Percentiles rank a stretch among this genome's conserved stretches.
Evolutionary conservation across 2,113 vertebrate species (phyloP).

Genomic region (Capreolus pygargus): DNA sequence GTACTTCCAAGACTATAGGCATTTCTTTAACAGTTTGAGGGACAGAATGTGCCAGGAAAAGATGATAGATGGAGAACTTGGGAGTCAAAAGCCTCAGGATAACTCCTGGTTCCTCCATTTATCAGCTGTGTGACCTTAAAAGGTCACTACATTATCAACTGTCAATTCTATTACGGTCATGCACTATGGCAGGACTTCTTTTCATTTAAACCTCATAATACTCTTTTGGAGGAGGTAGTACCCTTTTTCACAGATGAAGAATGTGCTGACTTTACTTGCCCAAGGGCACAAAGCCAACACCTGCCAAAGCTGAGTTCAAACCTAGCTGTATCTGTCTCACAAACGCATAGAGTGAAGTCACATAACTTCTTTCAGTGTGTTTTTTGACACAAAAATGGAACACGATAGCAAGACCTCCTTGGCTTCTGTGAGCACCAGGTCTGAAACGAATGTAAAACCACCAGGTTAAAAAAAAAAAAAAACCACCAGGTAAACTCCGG

Average conservation of each 20-base stretch:
- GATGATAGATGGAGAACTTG: fast-evolving
- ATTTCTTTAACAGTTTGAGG: fast-evolving
- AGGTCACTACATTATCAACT: not conserved
- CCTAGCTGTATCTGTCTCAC: not conserved
- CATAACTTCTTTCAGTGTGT: not conserved
- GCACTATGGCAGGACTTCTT: not conserved
- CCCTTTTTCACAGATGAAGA: not conserved
- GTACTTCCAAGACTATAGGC: not conserved
- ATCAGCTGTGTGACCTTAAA: not conserved
- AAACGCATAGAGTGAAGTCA: not conserved
- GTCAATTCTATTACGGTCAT: fast-evolving
- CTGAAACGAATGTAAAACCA: fast-evolving
- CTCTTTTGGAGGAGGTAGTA: not conserved
- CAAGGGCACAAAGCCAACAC: not conserved
- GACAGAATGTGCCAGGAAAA: not conserved
- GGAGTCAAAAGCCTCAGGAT: not conserved
- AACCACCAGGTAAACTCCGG: not conserved
- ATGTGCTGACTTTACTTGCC: not conserved
- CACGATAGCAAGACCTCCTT: not conserved
- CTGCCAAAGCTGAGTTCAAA: not conserved
- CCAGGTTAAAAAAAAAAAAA: not conserved
- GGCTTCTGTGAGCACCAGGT: not conserved
- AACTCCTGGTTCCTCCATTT: not conserved
- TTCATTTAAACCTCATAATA: not conserved
- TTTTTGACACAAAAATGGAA: not conserved